A percentile compares a stretch with the other conserved stretches of the same genome.
phyloP scores from a whole-genome alignment of 2,113 vertebrate genomes.

The Crotalus tigris region DNA sequence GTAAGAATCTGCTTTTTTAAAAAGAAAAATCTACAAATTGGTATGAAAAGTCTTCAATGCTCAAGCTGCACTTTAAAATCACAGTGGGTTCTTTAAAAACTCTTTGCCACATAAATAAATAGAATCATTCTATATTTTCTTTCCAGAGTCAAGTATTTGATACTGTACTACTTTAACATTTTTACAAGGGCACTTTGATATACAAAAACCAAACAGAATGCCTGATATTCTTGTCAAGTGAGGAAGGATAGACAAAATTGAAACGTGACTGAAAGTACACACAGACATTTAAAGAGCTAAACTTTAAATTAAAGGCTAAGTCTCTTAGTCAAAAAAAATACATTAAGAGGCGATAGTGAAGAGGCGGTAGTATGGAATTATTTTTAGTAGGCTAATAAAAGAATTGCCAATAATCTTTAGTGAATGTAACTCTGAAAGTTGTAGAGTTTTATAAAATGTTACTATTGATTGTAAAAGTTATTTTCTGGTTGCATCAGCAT shows the following conservation, averaged over 20 bases:
- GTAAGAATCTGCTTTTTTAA: neutral
- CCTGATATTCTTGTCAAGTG: neutral
- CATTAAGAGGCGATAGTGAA: neutral
- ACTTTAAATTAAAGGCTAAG: neutral
- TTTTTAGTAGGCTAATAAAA: neutral
- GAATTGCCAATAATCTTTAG: neutral
- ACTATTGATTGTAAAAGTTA: neutral
- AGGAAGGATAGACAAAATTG: neutral
- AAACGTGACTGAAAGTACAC: neutral
- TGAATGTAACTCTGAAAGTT: neutral
- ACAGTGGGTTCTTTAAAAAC: neutral
- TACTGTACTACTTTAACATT: neutral
- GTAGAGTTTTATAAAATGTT: neutral
- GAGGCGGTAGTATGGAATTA: neutral
- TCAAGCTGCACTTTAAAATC: neutral
- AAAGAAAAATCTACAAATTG: neutral
- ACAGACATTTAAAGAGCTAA: neutral
- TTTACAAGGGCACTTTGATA: neutral
- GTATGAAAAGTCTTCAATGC: neutral
- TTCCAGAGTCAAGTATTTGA: neutral
- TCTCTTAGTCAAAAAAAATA: neutral
- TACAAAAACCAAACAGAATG: neutral
- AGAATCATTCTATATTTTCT: neutral
- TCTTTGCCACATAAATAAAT: neutral
- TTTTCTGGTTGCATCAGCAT: neutral